Base-by-base conservation (phyloP, 2,797 vertebrate genomes). In the Morelia viridis region DNA sequence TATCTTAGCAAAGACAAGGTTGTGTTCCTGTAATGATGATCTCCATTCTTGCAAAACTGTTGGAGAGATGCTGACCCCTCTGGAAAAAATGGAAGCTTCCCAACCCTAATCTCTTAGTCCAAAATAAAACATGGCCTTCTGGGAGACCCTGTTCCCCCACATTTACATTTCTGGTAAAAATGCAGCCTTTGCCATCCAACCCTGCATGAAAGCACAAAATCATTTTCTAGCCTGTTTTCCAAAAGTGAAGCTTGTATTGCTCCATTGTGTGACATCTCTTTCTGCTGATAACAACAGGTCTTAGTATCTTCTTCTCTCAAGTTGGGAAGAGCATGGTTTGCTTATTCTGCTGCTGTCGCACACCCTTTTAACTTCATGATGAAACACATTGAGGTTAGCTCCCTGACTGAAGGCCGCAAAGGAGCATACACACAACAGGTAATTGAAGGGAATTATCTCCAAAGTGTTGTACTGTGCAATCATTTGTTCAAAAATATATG, bases 331-430 rank as follows among this genome's bases (percentile, higher is more conserved):
- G 96, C 96, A 26, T 41, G 57, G 7, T 96, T 90, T 1, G 97
- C 96, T 89, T 97, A 97, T 93, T 95, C n/a, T 90, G 93, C 97
- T 90, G 94, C 96, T 60, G 62, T 98, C 84, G 95, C 94, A 6
- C 98, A 98, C 87, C 98, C 98, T 0, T 98, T 98, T 93, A 97
- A 96, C 85, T 96, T 97, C 26, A 90, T 95, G 0, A 93, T 98
- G 93, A 96, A 94, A 13, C 97, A 96, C n/a, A 53, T 98, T 4
- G 97, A 97, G 28, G 88, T 98, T 41, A 95, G 95, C 64, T 96
- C 94, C 0, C 92, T 97, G 56, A 96, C 97, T 2, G 84, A 96
- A 53, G 95, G 80, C 89, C 96, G 91, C 60, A 96, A 96, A 9
- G 93, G 93, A 31, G 96, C 93, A 91, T 97, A 96, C 96, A 97